Base-by-base conservation (phyloP, 2,888 invertebrate genomes). In the Proisotoma minuta region DNA sequence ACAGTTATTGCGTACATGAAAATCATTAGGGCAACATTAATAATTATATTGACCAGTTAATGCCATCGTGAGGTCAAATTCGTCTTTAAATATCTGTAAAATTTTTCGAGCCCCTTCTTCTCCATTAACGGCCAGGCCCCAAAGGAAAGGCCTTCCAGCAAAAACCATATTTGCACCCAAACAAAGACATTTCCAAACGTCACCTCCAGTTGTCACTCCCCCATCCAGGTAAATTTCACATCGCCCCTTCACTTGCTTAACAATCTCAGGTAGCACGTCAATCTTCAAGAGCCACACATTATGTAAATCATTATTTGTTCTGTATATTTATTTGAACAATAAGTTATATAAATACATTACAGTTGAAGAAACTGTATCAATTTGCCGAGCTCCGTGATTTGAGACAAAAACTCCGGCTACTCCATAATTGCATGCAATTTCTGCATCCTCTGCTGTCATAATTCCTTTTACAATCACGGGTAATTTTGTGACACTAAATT, bases 131-230 rank as follows among this genome's bases (percentile, higher is more conserved):
- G 87, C 81, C 57, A 95, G 78, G 0, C 91, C 94, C 91, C 93
- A 95, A 2, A 94, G 74, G 23, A 88, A 84, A 0, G 94, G 91
- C 56, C 95, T 83, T 0, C 93, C 95, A 27, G 92, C 80, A 75
- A 94, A 94, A 59, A 90, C 93, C 85, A 89, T 88, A 80, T 84
- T 86, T 1, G 96, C 96, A 12, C 96, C 96, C 23, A 96, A 80
- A 1, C 92, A 91, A 48, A 96, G 75, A 0, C 94, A 94, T 79
- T 94, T 96, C 72, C 92, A 87, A 12, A 94, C 85, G 78, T 96
- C 94, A 3, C 87, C 87, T 18, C 94, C 95, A 72, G 86, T 85
- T 20, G 84, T 82, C 1, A 95, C 81, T 1, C 95, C 95, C 12
- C 94, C 92, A 76, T 95, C 95, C 75, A 95, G 76, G 78, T 89